Conservation (phyloP, 2,113 vertebrate species). For the Oriolus oriolus region DNA sequence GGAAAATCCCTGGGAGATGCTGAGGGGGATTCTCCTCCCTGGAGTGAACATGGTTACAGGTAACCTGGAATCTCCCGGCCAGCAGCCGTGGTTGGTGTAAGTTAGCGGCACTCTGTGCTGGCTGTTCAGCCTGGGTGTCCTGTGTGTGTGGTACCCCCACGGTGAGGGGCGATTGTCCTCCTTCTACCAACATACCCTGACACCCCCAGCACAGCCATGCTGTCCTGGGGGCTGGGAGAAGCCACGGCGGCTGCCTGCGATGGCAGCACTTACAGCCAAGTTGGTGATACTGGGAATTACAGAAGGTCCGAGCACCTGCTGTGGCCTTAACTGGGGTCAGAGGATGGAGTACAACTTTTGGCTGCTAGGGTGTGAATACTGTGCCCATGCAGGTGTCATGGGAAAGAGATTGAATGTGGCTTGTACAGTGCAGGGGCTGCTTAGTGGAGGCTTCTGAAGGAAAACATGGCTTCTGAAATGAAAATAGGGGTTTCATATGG, state of each 20-base stretch:
- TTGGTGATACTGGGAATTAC: background rate
- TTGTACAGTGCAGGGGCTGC: background rate
- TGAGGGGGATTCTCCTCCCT: background rate
- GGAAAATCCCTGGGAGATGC: background rate
- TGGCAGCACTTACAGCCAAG: background rate
- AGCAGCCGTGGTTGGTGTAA: background rate
- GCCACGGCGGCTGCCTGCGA: background rate
- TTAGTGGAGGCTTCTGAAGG: background rate
- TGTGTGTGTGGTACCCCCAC: fast-evolving
- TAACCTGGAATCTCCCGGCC: background rate
- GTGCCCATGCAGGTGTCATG: fast-evolving
- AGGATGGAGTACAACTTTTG: background rate
- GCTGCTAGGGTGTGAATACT: background rate
- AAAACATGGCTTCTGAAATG: background rate
- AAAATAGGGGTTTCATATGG: background rate
- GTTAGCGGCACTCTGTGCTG: fast-evolving
- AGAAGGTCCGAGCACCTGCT: background rate
- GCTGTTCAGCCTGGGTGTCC: background rate
- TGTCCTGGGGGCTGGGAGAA: fast-evolving
- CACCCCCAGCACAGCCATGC: background rate
- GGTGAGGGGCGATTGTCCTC: fast-evolving
- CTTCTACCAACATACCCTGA: background rate
- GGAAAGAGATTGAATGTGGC: background rate
- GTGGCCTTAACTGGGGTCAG: background rate
- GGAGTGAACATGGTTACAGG: fast-evolving